Percentiles rank a stretch among this genome's conserved stretches.
Conservation (phyloP, 2,113 vertebrate species). For the Sylvietta virens region DNA sequence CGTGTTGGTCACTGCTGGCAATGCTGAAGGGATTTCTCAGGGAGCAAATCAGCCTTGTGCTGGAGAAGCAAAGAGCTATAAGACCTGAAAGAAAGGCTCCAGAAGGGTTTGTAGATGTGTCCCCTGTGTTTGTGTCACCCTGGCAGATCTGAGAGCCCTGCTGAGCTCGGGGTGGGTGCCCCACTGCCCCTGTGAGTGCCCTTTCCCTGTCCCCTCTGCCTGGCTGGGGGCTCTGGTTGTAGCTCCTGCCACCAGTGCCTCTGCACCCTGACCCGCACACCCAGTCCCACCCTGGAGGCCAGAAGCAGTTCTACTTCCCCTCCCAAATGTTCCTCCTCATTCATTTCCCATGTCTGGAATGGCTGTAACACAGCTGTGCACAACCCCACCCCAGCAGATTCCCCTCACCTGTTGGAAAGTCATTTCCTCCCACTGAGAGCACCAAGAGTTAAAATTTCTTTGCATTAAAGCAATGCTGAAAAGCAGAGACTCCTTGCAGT, state of each 20-base stretch:
- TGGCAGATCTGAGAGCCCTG: not conserved
- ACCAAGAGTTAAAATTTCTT: not conserved
- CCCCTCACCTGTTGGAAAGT: not conserved
- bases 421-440: not conserved
- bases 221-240: not conserved
- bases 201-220: not conserved
- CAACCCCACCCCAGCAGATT: not conserved
- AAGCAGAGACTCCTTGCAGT: not conserved
- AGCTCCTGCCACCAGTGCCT: too few species aligned
- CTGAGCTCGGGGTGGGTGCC: not conserved
- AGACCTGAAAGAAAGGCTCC: not conserved
- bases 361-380: not conserved
- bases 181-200: not conserved
- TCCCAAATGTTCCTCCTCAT: not conserved
- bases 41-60: not conserved
- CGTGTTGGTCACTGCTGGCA: fast-evolving
- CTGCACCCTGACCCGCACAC: not conserved
- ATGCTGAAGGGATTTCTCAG: not conserved
- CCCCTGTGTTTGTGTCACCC: fast-evolving
- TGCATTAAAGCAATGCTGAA: not conserved
- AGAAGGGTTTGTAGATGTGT: not conserved
- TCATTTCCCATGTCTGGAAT: not conserved
- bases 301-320: not conserved
- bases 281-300: not conserved
- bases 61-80: not conserved